Evolutionary conservation across 2,797 vertebrate genomes (phyloP).

Genomic region (Geotrypetes seraphini): DNA sequence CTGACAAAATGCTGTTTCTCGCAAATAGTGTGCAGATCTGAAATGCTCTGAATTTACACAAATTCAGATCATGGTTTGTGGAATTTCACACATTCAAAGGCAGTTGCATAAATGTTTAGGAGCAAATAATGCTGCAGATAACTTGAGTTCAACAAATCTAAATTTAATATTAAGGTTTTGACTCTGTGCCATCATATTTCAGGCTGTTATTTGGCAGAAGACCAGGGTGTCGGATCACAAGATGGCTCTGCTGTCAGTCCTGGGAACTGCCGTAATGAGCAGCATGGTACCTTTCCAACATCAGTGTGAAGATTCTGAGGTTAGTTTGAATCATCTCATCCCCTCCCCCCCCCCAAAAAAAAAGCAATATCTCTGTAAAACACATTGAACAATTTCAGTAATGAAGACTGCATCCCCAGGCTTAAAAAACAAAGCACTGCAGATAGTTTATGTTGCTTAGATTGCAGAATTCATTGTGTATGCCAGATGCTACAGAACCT

Average conservation of each 20-base stretch:
- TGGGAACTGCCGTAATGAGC: constrained; percentile 68
- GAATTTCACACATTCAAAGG: too few relatives aligned
- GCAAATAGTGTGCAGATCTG: too few relatives aligned
- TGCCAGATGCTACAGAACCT: too few relatives aligned
- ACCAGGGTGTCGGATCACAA: constrained; percentile 74
- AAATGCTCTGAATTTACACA: too few relatives aligned
- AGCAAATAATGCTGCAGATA: constrained; percentile 30
- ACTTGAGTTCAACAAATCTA: constrained; percentile 43
- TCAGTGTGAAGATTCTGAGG: constrained; percentile 73
- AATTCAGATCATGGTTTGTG: too few relatives aligned
- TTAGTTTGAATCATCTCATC: constrained; percentile 57
- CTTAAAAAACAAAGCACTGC: background rate
- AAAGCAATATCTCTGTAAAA: background rate
- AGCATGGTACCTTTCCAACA: constrained; percentile 76
- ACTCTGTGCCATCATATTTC: constrained; percentile 59
- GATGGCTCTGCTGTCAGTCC: constrained; percentile 77
- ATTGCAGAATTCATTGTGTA: background rate
- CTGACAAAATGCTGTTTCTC: too few relatives aligned
- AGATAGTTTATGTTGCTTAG: too few relatives aligned
- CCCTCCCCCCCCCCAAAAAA: too few relatives aligned
- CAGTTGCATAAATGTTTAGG: constrained; percentile 36
- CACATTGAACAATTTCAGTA: background rate
- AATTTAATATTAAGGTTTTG: constrained; percentile 52
- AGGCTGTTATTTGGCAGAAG: constrained; percentile 93
- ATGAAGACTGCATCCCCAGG: background rate